Conservation (phyloP, 2,113 vertebrate species). For the Phrynosoma platyrhinos region DNA sequence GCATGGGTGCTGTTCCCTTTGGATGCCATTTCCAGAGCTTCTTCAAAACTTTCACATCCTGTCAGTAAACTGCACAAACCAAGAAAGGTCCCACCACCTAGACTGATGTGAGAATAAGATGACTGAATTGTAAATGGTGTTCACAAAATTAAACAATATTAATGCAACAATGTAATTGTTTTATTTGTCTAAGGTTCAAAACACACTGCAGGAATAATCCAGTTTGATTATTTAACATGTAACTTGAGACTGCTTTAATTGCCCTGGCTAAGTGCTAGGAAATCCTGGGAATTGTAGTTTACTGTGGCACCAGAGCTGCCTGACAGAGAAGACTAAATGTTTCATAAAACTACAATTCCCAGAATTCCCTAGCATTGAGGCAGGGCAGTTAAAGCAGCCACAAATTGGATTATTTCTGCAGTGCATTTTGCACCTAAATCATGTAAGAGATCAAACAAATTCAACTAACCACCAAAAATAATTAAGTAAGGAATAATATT, state of each 20-base stretch:
- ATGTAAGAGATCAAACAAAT: neutral
- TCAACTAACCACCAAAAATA: neutral
- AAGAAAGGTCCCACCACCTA: constrained; percentile 86
- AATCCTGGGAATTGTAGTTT: no score
- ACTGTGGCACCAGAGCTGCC: no score
- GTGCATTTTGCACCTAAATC: neutral
- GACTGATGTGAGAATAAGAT: constrained; percentile 70
- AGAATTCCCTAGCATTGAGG: no score
- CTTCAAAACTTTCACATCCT: constrained; percentile 86
- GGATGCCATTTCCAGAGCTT: constrained; percentile 87
- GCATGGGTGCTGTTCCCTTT: constrained; percentile 84
- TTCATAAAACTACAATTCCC: no score
- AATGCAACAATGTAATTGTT: neutral
- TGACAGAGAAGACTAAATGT: no score
- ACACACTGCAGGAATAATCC: no score
- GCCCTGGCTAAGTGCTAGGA: no score
- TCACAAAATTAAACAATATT: neutral
- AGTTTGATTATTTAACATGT: no score
- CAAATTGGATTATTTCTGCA: no score
- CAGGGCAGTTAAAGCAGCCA: no score
- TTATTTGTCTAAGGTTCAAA: neutral
- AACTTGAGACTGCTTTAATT: no score
- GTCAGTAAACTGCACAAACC: constrained; percentile 85
- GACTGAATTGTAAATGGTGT: neutral
- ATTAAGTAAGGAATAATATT: no score